A percentile compares a stretch with the other conserved stretches of the same genome.
Conservation (phyloP, 2,797 vertebrate species). For the Xenopus petersii region DNA sequence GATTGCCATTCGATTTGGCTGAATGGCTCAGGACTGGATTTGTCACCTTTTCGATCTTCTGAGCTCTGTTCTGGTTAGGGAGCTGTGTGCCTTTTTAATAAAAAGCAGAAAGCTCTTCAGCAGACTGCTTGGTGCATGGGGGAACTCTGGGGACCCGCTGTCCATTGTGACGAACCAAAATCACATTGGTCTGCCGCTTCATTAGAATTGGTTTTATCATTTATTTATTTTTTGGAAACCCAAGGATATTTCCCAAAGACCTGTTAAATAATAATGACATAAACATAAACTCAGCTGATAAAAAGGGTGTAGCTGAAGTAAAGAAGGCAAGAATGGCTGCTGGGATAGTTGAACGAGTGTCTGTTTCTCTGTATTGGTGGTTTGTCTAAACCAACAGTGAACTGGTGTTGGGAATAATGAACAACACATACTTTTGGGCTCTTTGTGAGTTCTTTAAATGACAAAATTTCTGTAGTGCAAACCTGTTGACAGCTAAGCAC, state of each 20-base stretch:
- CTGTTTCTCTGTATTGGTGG: too few relatives aligned
- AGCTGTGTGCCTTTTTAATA: neutral
- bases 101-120: neutral
- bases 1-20: conserved; percentile 13
- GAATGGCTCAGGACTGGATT: neutral
- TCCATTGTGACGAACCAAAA: neutral
- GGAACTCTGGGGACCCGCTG: neutral
- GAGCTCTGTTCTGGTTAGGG: conserved; percentile 1
- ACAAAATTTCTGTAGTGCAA: too few relatives aligned
- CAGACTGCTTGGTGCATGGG: neutral
- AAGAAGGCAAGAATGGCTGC: too few relatives aligned
- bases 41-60: neutral
- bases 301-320: too few relatives aligned
- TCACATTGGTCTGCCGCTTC: neutral
- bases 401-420: too few relatives aligned
- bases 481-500: too few relatives aligned
- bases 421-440: too few relatives aligned
- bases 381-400: too few relatives aligned
- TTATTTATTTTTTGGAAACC: neutral
- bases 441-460: too few relatives aligned
- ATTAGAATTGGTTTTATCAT: neutral
- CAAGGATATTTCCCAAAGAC: neutral
- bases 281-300: too few relatives aligned
- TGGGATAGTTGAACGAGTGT: too few relatives aligned
- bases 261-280: neutral